These are phyloP conservation scores for Oncorhynchus masou DNA, from an alignment of 2,113 vertebrate genomes.

Conservation along the genomic window DNA sequence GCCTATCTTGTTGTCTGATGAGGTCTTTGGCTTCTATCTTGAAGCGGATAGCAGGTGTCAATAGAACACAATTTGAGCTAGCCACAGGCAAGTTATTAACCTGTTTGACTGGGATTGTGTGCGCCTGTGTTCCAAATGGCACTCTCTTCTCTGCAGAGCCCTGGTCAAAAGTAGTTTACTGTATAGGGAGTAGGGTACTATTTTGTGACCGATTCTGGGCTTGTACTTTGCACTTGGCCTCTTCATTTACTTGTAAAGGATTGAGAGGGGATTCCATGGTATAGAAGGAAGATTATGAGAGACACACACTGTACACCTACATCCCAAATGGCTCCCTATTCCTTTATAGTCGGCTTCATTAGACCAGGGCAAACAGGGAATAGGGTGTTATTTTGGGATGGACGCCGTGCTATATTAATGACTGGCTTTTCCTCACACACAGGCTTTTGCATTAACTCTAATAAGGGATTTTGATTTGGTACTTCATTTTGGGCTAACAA, in stretches of 20 bases:
- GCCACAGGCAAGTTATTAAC: constrained; percentile 70
- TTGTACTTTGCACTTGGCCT: not conserved
- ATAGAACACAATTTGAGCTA: constrained; percentile 66
- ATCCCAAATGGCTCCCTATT: no score
- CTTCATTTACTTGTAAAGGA: not conserved
- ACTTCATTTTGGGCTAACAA: not conserved
- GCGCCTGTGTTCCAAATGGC: not conserved
- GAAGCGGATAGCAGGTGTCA: constrained; percentile 66
- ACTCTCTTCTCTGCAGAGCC: not conserved
- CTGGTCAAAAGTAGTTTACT: no score
- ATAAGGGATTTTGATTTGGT: no score
- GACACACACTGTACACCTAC: not conserved
- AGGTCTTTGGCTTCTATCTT: constrained; percentile 60
- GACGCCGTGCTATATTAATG: no score
- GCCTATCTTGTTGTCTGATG: constrained; percentile 49
- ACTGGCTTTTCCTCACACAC: no score
- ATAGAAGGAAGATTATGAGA: constrained; percentile 4
- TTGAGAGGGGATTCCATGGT: constrained; percentile 15
- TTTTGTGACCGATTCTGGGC: no score
- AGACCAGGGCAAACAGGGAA: no score
- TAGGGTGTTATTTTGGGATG: no score
- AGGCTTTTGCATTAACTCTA: no score
- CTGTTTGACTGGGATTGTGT: constrained; percentile 35
- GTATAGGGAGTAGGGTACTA: no score
- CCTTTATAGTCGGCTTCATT: no score